Evolutionary conservation across 2,888 invertebrate species (phyloP), one percentile per base, ranked within the genome.

Genomic region (Cheilosia vernalis): DNA sequence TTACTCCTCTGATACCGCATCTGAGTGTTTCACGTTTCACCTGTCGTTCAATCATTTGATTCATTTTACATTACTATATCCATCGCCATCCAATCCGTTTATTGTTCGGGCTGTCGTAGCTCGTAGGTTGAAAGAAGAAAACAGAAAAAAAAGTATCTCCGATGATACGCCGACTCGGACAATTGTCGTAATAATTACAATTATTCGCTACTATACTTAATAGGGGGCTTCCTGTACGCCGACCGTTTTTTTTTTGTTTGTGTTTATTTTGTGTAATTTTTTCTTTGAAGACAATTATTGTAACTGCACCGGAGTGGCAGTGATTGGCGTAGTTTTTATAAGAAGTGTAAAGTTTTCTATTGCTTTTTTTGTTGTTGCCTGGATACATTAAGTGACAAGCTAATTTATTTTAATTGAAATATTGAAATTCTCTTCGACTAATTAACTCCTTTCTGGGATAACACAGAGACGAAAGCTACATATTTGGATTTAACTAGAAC

Each of bases 141-240:
- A 63, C 6, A 82, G 44, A 63, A 30, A 77, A 30, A 77, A 72
- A 56, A 56, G 61, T 63, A 61, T 76, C 64, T 72, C 21, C 69
- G 56, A 58, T 58, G 76, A 76, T 67, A 77, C 73, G 69, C 55
- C 73, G 47, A 66, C 73, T 69, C 55, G 69, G 47, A 66, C 64
- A 69, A 72, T 83, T 73, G 78, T 67, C 70, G 49, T 83, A 78
- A 77, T 81, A 64, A 78, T 73, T 78, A 60, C 67, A 83, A 78
- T 73, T 83, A 78, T 60, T 67, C 73, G 73, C 66, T 73, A 55
- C 61, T 42, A 27, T 27, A 47, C 17, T 66, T 67, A 83, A 83
- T 78, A 51, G 73, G 73, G 17, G 51, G 61, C 63, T 83, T 83
- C 83, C 83, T 83, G 83, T 73, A 15, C n/a, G 56, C 42, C 56